Conservation (phyloP, 2,888 invertebrate genomes). For the Mongoloraphidia duomilia region DNA sequence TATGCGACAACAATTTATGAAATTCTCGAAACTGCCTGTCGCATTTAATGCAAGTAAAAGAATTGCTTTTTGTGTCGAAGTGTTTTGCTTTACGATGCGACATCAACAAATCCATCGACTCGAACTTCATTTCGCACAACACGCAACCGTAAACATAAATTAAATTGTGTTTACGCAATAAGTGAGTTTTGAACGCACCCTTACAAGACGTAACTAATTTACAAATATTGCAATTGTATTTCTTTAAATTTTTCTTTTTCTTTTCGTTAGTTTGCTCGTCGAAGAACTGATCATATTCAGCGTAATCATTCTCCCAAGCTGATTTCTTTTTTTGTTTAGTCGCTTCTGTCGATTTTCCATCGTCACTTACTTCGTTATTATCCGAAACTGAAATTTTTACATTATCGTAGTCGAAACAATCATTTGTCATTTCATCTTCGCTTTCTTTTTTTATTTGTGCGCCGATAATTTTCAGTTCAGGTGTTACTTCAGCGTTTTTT, state of each 20-base stretch:
- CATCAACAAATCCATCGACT: background rate
- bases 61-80: background rate
- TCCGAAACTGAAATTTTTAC: background rate
- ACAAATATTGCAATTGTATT: background rate
- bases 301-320: background rate
- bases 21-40: background rate
- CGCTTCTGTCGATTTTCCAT: background rate
- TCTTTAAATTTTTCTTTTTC: background rate
- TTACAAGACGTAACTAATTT: background rate
- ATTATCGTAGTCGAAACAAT: too few relatives aligned
- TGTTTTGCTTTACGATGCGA: background rate
- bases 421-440: too few relatives aligned
- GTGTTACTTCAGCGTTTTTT: too few relatives aligned
- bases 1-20: background rate
- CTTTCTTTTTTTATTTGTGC: too few relatives aligned
- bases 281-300: background rate
- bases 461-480: too few relatives aligned
- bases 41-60: background rate
- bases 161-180: background rate
- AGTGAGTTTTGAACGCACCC: background rate
- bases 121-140: background rate
- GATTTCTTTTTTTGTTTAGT: too few relatives aligned
- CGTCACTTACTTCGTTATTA: background rate
- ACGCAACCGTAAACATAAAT: background rate
- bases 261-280: background rate